A percentile compares a stretch with the other conserved stretches of the same genome.
phyloP scores from a whole-genome alignment of 2,113 vertebrate species.

The Merops nubicus region DNA sequence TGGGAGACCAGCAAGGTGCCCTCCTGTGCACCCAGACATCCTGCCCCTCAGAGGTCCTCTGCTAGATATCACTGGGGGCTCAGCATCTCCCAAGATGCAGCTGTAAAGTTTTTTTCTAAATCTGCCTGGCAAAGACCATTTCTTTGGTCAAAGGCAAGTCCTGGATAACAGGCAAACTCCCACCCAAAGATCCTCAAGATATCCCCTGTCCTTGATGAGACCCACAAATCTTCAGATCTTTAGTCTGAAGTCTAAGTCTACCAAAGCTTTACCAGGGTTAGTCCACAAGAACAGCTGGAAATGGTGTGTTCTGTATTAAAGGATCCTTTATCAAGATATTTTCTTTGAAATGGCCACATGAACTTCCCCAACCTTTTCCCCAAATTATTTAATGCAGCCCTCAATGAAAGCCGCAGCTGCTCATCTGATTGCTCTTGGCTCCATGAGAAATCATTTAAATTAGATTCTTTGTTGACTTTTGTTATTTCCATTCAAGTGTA shows the following conservation, averaged over 20 bases:
- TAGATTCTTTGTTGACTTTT: neutral
- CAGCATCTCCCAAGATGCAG: neutral
- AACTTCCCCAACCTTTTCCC: neutral
- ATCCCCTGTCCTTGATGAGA: neutral
- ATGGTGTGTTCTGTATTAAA: neutral
- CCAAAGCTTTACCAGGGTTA: fast-evolving
- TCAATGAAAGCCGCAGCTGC: neutral
- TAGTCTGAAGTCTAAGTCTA: fast-evolving
- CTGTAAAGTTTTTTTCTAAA: neutral
- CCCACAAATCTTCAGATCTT: neutral
- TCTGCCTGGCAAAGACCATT: neutral
- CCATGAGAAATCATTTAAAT: neutral
- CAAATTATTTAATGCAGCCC: neutral
- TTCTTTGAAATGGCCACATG: neutral
- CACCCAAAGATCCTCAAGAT: neutral
- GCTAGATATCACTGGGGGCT: neutral
- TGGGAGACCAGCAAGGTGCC: neutral
- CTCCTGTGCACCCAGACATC: fast-evolving
- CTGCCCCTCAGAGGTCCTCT: fast-evolving
- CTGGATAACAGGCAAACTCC: neutral
- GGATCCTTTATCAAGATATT: neutral
- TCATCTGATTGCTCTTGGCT: neutral
- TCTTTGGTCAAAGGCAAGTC: neutral
- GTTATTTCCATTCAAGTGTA: neutral
- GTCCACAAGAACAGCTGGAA: neutral